phyloP scores from a whole-genome alignment of 2,888 invertebrate species.

The Cheilosia grossa region DNA sequence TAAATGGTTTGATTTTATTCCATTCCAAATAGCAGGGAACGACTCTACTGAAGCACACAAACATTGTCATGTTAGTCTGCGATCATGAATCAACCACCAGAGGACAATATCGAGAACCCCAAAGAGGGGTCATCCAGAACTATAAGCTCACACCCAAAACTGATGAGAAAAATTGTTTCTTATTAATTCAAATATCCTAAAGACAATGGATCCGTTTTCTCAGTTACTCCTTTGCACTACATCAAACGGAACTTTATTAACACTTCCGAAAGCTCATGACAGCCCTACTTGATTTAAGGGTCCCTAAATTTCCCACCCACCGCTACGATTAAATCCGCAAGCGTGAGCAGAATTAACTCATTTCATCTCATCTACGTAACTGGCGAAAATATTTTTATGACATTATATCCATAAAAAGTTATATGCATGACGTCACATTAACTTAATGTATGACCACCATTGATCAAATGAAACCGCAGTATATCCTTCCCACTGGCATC shows the following conservation, averaged over 20 bases:
- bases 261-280: background rate
- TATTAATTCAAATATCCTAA: constrained; percentile 1
- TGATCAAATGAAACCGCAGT: constrained; percentile 71
- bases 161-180: background rate
- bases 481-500: constrained; percentile 52
- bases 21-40: too few species aligned
- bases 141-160: background rate
- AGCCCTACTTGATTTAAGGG: background rate
- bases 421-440: constrained; percentile 75
- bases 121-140: background rate
- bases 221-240: background rate
- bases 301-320: background rate
- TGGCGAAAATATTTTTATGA: constrained; percentile 58
- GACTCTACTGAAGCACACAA: too few species aligned
- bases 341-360: constrained; percentile 44
- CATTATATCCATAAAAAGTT: constrained; percentile 50
- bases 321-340: constrained; percentile 23
- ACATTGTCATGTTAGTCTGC: background rate
- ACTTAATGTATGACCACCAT: constrained; percentile 73
- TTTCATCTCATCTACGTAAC: constrained; percentile 41
- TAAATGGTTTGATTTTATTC: too few species aligned
- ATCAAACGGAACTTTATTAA: background rate
- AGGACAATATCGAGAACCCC: background rate
- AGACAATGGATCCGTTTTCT: background rate
- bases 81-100: background rate